Evolutionary conservation across 2,113 vertebrate species (phyloP).

Genomic region (Cromileptes altivelis): DNA sequence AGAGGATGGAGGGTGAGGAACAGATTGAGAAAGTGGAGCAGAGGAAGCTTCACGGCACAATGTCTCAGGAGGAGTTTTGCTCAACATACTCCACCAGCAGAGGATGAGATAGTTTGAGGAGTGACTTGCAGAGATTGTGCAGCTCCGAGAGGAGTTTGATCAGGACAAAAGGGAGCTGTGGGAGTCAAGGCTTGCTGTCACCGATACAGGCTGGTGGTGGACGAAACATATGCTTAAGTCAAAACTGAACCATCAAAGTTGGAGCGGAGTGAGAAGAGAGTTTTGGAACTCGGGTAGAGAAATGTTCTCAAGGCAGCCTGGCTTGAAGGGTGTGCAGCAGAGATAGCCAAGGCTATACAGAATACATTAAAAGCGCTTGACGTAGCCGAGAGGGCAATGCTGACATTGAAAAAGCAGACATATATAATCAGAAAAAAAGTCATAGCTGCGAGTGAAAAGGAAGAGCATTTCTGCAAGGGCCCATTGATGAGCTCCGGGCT

Average conservation of each 20-base stretch:
- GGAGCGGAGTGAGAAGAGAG: conserved; percentile 8
- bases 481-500: conserved; percentile 41
- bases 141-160: conserved; percentile 40
- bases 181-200: conserved; percentile 13
- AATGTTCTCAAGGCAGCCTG: conserved; percentile 20
- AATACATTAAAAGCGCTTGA: conserved; percentile 31
- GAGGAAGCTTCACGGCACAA: conserved; percentile 54
- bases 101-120: conserved; percentile 28
- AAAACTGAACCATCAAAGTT: background rate
- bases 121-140: conserved; percentile 42
- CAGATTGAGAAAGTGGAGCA: conserved; percentile 73
- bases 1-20: conserved; percentile 35
- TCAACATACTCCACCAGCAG: conserved; percentile 35
- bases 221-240: conserved; percentile 3
- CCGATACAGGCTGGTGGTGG: background rate
- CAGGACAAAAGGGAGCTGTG: conserved; percentile 30
- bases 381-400: conserved; percentile 22
- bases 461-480: conserved; percentile 13
- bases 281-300: background rate
- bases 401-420: conserved; percentile 29
- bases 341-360: conserved; percentile 9
- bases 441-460: conserved; percentile 23
- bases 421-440: conserved; percentile 14
- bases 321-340: conserved; percentile 3
- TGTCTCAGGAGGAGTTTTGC: conserved; percentile 62